Conservation (phyloP, 2,888 invertebrate genomes). For the Agrochola macilenta region DNA sequence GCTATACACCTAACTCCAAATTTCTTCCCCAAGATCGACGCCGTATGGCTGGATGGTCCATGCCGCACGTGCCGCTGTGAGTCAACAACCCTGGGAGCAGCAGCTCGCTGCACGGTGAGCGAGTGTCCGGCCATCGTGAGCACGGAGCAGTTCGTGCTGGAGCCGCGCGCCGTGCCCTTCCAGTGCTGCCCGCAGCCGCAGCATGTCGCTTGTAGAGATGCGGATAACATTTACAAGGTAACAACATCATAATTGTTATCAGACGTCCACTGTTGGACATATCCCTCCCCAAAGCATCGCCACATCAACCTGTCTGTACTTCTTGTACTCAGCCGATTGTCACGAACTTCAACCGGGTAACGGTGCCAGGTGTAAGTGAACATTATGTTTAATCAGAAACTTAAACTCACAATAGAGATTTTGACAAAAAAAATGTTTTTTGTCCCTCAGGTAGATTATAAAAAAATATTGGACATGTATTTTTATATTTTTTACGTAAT, state of each 20-base stretch:
- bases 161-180: constrained; percentile 88
- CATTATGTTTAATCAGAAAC: too few species aligned
- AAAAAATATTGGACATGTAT: too few species aligned
- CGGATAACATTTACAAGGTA: constrained; percentile 86
- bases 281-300: too few species aligned
- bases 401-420: too few species aligned
- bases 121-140: constrained; percentile 88
- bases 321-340: too few species aligned
- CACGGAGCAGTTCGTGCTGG: constrained; percentile 89
- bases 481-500: too few species aligned
- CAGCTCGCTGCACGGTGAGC: constrained; percentile 85
- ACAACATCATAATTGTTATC: neutral
- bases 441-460: too few species aligned
- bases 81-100: constrained; percentile 62
- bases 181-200: constrained; percentile 92
- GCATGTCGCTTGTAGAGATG: constrained; percentile 91
- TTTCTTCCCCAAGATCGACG: constrained; percentile 83
- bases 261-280: too few species aligned
- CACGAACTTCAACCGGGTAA: too few species aligned
- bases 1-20: neutral
- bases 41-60: constrained; percentile 93
- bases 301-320: too few species aligned
- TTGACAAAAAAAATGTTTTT: too few species aligned
- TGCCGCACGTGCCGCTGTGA: constrained; percentile 92
- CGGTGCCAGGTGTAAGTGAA: too few species aligned